These are phyloP conservation scores for Caenorhabditis wallacei DNA, from an alignment of 2,888 invertebrate species.

Conservation along the genomic window DNA sequence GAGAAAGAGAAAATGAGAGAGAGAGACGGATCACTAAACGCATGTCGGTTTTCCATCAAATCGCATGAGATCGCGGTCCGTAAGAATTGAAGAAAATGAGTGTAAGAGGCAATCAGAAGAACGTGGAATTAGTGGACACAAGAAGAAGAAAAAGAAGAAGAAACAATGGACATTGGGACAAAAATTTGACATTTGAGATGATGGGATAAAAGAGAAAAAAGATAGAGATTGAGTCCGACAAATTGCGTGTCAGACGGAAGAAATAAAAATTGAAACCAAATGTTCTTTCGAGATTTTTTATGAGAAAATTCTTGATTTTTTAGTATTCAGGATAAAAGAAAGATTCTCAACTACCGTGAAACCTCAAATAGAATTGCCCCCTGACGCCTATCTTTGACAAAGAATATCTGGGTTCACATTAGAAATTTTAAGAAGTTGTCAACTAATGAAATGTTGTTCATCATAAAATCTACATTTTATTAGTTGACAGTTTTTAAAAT, in stretches of 20 bases:
- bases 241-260: slow-evolving; percentile 40
- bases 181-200: slow-evolving; percentile 39
- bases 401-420: no score
- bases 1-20: no score
- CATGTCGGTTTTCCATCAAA: slow-evolving; percentile 43
- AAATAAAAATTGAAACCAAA: slow-evolving; percentile 38
- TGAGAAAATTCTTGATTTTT: background rate
- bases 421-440: no score
- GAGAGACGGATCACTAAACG: slow-evolving; percentile 37
- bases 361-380: no score
- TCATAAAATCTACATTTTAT: no score
- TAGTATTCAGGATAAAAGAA: background rate
- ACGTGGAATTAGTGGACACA: slow-evolving; percentile 38
- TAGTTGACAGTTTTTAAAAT: no score
- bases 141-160: background rate
- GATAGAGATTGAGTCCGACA: slow-evolving; percentile 41
- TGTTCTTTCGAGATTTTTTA: slow-evolving; percentile 15
- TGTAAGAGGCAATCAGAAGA: slow-evolving; percentile 49
- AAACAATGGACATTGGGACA: slow-evolving; percentile 45
- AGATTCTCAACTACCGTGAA: no score
- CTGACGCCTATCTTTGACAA: no score
- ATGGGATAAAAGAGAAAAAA: slow-evolving; percentile 1
- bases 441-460: no score
- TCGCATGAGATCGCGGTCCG: slow-evolving; percentile 44
- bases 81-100: slow-evolving; percentile 6